These are phyloP conservation scores for Alsophila aescularia DNA, from an alignment of 2,888 invertebrate species.

Conservation along the genomic window DNA sequence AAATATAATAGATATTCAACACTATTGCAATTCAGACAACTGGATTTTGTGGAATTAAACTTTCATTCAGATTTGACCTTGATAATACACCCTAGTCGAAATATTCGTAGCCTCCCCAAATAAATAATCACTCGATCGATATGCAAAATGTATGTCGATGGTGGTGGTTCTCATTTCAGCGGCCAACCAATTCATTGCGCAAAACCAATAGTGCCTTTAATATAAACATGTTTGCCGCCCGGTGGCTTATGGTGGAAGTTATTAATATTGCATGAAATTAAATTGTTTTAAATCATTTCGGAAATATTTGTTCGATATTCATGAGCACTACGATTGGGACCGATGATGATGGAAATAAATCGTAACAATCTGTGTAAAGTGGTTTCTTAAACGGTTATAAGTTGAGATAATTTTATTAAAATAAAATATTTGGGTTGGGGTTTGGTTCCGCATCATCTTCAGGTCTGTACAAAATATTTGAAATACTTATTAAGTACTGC, in stretches of 20 bases:
- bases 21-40: no score
- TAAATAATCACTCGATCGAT: conserved; percentile 66
- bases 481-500: no score
- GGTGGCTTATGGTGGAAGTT: conserved; percentile 52
- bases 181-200: conserved; percentile 64
- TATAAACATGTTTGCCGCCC: conserved; percentile 62
- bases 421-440: neutral
- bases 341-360: conserved; percentile 9
- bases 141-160: conserved; percentile 59
- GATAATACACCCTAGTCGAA: neutral
- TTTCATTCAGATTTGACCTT: neutral
- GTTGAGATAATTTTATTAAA: neutral
- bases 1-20: no score
- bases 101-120: conserved; percentile 2
- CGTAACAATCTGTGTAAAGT: neutral
- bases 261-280: conserved; percentile 46
- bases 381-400: neutral
- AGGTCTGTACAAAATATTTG: no score
- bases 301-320: conserved; percentile 17
- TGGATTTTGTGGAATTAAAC: neutral
- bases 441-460: no score
- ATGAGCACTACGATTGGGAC: neutral
- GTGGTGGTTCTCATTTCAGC: conserved; percentile 59
- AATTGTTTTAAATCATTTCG: conserved; percentile 33
- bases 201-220: conserved; percentile 68